These are phyloP conservation scores for Zaprionus taronus DNA, from an alignment of 1,140 invertebrate genomes.

Conservation along the genomic window DNA sequence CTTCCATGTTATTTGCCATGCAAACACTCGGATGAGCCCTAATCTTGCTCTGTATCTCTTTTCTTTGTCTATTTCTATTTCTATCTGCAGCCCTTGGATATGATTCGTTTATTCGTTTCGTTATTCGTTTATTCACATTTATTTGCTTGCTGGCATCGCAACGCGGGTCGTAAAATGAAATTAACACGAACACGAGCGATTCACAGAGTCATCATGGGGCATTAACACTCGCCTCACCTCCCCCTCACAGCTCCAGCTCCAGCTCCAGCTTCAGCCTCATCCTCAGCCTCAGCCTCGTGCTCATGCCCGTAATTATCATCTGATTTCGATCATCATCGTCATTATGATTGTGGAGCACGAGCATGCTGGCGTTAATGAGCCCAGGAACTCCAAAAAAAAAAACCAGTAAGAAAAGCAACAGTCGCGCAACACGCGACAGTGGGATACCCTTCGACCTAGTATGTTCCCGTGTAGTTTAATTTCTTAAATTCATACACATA, in stretches of 20 bases:
- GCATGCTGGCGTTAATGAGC: constrained; percentile 28
- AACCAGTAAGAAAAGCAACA: too few species aligned
- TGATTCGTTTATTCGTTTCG: constrained; percentile 26
- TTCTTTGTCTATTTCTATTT: too few species aligned
- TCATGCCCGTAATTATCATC: constrained; percentile 12
- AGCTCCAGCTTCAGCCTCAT: not conserved
- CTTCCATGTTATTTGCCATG: not conserved
- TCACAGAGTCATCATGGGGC: constrained; percentile 4
- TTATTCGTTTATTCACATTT: constrained; percentile 27
- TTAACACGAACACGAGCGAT: constrained; percentile 28
- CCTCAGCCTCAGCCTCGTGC: constrained; percentile 1
- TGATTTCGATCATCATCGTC: constrained; percentile 29
- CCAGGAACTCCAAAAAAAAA: not conserved
- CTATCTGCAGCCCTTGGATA: not conserved
- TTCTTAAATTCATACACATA: too few species aligned
- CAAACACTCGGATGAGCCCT: constrained; percentile 13
- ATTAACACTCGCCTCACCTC: constrained; percentile 17
- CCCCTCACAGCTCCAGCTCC: not conserved
- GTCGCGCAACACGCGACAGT: too few species aligned
- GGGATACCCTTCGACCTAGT: too few species aligned
- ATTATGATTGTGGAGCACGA: constrained; percentile 19
- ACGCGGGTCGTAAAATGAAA: constrained; percentile 19
- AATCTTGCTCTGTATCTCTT: constrained; percentile 4
- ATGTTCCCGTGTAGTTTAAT: too few species aligned
- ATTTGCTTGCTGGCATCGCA: constrained; percentile 15